Evolutionary conservation across 2,888 invertebrate genomes (phyloP).

Genomic region (Sinohyriopsis cumingii): DNA sequence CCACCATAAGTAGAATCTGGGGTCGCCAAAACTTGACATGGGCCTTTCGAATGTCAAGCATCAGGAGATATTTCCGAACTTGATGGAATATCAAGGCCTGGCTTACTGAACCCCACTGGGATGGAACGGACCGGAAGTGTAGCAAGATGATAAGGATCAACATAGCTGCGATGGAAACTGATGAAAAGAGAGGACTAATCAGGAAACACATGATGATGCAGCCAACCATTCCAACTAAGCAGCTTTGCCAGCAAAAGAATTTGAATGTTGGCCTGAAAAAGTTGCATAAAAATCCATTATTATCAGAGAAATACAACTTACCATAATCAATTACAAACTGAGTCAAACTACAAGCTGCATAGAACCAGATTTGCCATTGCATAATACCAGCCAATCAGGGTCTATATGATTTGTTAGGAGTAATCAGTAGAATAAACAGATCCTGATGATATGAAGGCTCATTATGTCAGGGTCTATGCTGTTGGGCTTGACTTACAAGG

Average conservation of each 20-base stretch:
- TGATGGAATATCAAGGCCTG: conserved; percentile 99
- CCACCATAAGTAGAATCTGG: conserved; percentile 93
- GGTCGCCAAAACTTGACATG: conserved; percentile 99
- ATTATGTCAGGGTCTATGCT: too few species aligned
- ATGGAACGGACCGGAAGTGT: conserved; percentile 87
- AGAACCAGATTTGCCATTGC: too few species aligned
- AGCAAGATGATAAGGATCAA: conserved; percentile 89
- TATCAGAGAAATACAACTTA: background rate
- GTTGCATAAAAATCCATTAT: conserved; percentile 17
- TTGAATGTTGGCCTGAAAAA: conserved; percentile 90
- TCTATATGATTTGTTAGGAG: too few species aligned
- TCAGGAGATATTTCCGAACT: conserved; percentile 94
- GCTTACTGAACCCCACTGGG: conserved; percentile 96
- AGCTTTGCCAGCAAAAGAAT: conserved; percentile 96
- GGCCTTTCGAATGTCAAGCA: conserved; percentile 95
- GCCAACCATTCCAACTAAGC: conserved; percentile 87
- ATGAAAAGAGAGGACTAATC: conserved; percentile 91
- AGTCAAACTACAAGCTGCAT: too few species aligned
- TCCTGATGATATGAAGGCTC: too few species aligned
- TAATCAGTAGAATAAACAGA: too few species aligned
- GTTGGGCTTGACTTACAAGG: too few species aligned
- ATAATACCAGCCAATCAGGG: too few species aligned
- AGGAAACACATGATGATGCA: conserved; percentile 95
- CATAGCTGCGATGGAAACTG: conserved; percentile 89
- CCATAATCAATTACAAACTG: background rate